Conservation (phyloP, 2,113 vertebrate species). For the Xerus inauris region DNA sequence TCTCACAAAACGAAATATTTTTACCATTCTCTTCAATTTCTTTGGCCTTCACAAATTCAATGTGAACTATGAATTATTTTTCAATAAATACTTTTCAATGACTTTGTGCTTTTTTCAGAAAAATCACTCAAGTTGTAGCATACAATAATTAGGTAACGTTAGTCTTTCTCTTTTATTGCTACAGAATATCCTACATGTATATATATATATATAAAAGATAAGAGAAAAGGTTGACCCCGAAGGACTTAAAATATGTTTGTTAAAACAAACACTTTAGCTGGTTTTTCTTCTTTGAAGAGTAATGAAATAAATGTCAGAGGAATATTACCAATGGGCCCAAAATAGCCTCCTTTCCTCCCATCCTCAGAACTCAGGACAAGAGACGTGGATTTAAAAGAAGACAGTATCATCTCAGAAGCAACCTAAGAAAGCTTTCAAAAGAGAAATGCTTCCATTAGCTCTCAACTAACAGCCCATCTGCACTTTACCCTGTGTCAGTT, state of each 20-base stretch:
- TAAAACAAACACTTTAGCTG: conserved; percentile 40
- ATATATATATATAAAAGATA: neutral
- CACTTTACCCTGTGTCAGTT: neutral
- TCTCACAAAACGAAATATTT: neutral
- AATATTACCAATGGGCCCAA: neutral
- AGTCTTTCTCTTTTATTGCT: conserved; percentile 64
- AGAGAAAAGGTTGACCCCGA: neutral
- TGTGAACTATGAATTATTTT: conserved; percentile 51
- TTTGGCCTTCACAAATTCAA: conserved; percentile 63
- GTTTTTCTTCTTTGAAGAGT: conserved; percentile 48
- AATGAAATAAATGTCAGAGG: neutral
- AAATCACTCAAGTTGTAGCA: conserved; percentile 45
- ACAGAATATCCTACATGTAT: conserved; percentile 30
- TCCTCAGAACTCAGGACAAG: neutral
- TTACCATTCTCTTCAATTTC: conserved; percentile 50
- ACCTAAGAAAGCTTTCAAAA: neutral
- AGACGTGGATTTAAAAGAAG: neutral
- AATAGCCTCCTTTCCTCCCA: neutral
- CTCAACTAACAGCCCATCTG: neutral
- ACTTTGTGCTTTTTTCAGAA: conserved; percentile 66
- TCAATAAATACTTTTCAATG: conserved; percentile 63
- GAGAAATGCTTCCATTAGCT: neutral
- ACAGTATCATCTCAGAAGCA: conserved; percentile 17
- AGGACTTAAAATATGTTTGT: conserved; percentile 4
- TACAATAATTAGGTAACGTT: conserved; percentile 8